Evolutionary conservation across 1,140 invertebrate species (phyloP), one percentile per base, ranked within the genome.

Genomic region (Heliothis virescens): DNA sequence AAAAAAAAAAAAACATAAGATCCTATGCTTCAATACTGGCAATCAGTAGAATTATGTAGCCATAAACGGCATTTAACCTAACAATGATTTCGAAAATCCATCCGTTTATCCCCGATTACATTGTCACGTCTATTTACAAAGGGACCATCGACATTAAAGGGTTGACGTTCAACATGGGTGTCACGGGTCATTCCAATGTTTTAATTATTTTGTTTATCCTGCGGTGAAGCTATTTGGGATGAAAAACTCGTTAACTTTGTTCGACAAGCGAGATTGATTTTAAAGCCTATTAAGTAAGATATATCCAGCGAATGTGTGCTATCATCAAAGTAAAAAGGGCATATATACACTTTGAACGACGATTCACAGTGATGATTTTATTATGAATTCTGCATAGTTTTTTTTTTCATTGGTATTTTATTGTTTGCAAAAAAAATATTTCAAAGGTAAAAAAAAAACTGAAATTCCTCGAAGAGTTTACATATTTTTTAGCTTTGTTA

Each of bases 141-240:
- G 50, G 65, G 21, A 53, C 59, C 59, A 63, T 34, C 26, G 77
- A 72, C 13, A 34, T 72, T 72, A 12, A 50, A 29, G 69, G 69
- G 59, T 34, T 74, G 79, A 79, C 71, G 55, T 57, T 74, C 53
- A 72, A 52, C 41, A 69, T 16, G 77, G 26, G 63, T 79, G 77
- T 48, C 52, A 60, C 50, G 48, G 69, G 67, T 72, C 29, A 57
- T 67, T 52, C 41, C 26, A 15, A 53, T 48, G 29, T 73, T 79
- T 71, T 79, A 79, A 79, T 79, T 72, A 79, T 79, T 79, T 79
- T 65, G 5, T 29, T 73, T 74, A 65, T 62, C 67, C 69, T 57
- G 15, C 21, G 55, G 71, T 34, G 10, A 21, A 41, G 29, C 26
- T 29, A 41, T 13, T 26, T 2, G 53, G 53, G 71, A 59, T 74